phyloP scores from a whole-genome alignment of 2,113 vertebrate species.

The Catharus bicknelli region DNA sequence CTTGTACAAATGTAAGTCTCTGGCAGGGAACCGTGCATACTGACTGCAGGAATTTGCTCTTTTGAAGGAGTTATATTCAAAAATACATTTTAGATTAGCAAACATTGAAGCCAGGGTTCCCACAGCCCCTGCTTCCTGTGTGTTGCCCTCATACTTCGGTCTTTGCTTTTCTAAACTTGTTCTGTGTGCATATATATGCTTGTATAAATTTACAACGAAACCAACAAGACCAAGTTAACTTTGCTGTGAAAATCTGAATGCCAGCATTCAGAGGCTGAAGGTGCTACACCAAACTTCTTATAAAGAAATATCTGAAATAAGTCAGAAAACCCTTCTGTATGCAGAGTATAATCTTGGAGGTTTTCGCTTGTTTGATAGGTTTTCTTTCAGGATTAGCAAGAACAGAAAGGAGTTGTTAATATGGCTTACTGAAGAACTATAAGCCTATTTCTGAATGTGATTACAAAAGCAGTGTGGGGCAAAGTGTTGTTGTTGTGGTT shows the following conservation, averaged over 20 bases:
- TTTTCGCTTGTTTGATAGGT: background rate
- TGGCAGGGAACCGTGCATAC: background rate
- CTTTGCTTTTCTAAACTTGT: background rate
- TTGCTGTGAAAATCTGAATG: background rate
- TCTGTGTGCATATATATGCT: background rate
- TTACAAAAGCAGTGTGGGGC: background rate
- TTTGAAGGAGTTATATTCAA: background rate
- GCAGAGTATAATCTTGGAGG: background rate
- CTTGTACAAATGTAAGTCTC: background rate
- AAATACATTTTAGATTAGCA: background rate
- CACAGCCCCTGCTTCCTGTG: background rate
- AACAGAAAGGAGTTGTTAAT: background rate
- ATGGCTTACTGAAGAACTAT: background rate
- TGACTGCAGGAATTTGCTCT: background rate
- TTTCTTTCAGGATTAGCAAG: background rate
- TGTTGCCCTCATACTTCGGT: background rate
- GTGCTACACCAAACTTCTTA: background rate
- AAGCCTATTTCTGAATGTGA: background rate
- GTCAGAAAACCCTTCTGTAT: background rate
- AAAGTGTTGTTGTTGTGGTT: background rate
- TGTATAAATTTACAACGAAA: background rate
- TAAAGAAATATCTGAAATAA: background rate
- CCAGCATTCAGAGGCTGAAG: background rate
- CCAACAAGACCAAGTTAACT: background rate
- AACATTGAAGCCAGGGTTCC: background rate